These are phyloP conservation scores for Blennius ocellaris DNA, from an alignment of 2,113 vertebrate genomes.

Conservation along the genomic window DNA sequence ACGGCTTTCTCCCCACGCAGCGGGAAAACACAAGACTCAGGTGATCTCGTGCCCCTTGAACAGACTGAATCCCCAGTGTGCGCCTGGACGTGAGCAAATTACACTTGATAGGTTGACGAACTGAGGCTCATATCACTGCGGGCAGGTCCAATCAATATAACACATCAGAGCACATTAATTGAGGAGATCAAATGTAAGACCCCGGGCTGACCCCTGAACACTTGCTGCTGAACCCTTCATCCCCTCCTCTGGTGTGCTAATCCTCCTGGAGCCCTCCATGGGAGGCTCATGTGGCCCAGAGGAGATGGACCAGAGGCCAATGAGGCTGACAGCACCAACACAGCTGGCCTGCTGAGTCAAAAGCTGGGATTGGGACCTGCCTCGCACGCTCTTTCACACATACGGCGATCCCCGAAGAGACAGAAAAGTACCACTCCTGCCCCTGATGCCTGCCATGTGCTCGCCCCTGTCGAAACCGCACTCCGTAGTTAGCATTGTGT, in stretches of 20 bases:
- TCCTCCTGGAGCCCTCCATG: conserved; percentile 63
- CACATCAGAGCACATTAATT: conserved; percentile 52
- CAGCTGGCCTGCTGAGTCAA: conserved; percentile 68
- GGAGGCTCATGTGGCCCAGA: conserved; percentile 63
- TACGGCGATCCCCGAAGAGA: conserved; percentile 23
- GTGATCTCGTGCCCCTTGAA: conserved; percentile 32
- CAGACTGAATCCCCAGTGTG: conserved; percentile 13
- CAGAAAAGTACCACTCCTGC: conserved; percentile 24
- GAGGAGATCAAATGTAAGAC: conserved; percentile 66
- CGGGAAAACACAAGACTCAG: conserved; percentile 40
- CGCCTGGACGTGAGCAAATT: conserved; percentile 36
- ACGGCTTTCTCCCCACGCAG: conserved; percentile 14
- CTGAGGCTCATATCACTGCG: conserved; percentile 32
- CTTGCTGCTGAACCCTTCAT: conserved; percentile 64
- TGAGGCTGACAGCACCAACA: conserved; percentile 81
- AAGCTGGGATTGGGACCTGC: conserved; percentile 20
- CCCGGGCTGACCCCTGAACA: conserved; percentile 69
- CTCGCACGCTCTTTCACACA: conserved; percentile 36
- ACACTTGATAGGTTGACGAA: conserved; percentile 42
- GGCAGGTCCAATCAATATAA: conserved; percentile 57
- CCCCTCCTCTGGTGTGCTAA: conserved; percentile 65
- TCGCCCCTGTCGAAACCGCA: conserved; percentile 39
- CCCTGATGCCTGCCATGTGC: conserved; percentile 17
- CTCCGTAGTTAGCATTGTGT: conserved; percentile 31
- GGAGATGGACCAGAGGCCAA: conserved; percentile 72